These are phyloP conservation scores for Onychomys torridus DNA, from an alignment of 2,797 vertebrate genomes.

Conservation along the genomic window DNA sequence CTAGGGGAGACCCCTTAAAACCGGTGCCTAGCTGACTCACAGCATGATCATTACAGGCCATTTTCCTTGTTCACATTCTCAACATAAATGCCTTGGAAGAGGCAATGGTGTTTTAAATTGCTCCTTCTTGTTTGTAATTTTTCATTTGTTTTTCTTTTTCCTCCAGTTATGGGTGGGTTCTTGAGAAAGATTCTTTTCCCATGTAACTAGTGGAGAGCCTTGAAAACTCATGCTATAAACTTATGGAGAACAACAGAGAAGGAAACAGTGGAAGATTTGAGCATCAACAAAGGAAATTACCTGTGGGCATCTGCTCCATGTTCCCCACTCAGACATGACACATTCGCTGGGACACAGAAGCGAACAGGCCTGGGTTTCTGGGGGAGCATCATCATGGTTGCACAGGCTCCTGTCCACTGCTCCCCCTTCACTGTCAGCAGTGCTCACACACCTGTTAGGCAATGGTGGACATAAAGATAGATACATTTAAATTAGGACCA, in stretches of 20 bases:
- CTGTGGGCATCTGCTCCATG: conserved; percentile 94
- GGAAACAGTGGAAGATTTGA: not conserved
- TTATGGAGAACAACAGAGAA: not conserved
- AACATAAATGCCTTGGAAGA: conserved; percentile 61
- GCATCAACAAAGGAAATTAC: conserved; percentile 83
- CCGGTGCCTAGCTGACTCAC: not conserved
- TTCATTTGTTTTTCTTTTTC: not conserved
- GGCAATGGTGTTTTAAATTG: conserved; percentile 61
- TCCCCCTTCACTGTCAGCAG: conserved; percentile 83
- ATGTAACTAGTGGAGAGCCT: conserved; percentile 53
- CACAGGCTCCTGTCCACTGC: conserved; percentile 90
- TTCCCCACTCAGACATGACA: conserved; percentile 94
- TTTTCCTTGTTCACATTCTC: conserved; percentile 67
- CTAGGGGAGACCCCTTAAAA: conserved; percentile 55
- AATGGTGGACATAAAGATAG: not conserved
- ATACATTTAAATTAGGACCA: not conserved
- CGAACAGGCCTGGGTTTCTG: conserved; percentile 90
- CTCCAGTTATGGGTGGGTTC: conserved; percentile 1
- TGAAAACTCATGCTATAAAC: not conserved
- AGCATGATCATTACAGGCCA: conserved; percentile 48
- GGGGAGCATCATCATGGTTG: conserved; percentile 90
- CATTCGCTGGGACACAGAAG: conserved; percentile 94
- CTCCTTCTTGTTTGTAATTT: conserved; percentile 45
- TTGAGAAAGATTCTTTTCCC: conserved; percentile 62
- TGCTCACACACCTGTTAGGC: conserved; percentile 91